Evolutionary conservation across 2,888 invertebrate species (phyloP), one percentile per base, ranked within the genome.

Genomic region (Dimorphilus gyrociliatus): DNA sequence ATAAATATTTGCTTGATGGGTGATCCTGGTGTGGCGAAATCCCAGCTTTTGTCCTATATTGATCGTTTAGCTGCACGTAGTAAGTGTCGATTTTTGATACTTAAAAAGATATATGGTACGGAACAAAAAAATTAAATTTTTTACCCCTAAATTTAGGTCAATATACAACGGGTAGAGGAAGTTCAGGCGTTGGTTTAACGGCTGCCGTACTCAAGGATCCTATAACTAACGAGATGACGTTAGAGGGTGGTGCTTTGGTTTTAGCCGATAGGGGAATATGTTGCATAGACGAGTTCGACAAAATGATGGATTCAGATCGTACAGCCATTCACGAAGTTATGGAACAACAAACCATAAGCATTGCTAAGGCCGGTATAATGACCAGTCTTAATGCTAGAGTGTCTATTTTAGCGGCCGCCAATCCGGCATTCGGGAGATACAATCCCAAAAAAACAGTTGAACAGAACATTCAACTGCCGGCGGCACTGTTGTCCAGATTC

Each of bases 261-360:
- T 64, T 94, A 41, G 90, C 92, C 1, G 92, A 94, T 66, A 80
- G 84, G 56, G 92, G 92, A 16, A 80, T 90, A 34, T 97, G 97
- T 63, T 97, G 94, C 64, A 97, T 99, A 59, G 97, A 99, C 61
- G 97, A 99, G 68, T 99, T 99, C 63, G 97, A 99, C 67, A 99
- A 97, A 1, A 60, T 97, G 94, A 81, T 86, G 28, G 94, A 97
- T 42, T 64, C 67, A 24, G 94, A 97, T 65, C 40, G 61, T 25
- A 62, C 60, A 3, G 58, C 62, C 17, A 63, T 63, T 16, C 62
- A 63, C 37, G 63, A 63, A 35, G 63, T 63, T 3, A 63, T 63
- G 62, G 97, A 97, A 66, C 97, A 99, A 54, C 97, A 99, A 67
- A 99, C 97, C 10, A 92, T 99, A 43, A 90, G 90, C 33, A 94